Base-by-base conservation (phyloP, 2,888 invertebrate genomes). In the Homarus gammarus region DNA sequence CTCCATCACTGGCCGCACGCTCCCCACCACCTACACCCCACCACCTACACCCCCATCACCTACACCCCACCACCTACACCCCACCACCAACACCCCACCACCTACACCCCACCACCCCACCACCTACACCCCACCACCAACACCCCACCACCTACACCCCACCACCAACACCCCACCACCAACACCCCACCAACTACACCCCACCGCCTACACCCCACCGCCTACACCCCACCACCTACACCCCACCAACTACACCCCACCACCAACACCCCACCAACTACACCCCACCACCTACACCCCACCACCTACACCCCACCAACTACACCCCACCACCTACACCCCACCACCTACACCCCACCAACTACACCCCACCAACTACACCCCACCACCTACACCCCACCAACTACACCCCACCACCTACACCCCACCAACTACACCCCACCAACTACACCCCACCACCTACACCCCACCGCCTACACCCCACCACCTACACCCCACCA, bases 1-100 rank as follows among this genome's bases (percentile, higher is more conserved):
- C 77, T 77, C 77, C 49, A 77, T 77, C 77, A 77, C 22, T 36
- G 77, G 22, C 77, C 49, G 77, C 77, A 77, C 78, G 51, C 51
- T 78, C 56, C 51, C 78, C 78, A n/a, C 78, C 2, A 31, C 10
- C 51, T 78, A 15, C 56, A 18, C 51, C 27, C 78, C 12, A 1
- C 40, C 31, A 36, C 38, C 10, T 8, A 44, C 75, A 75, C 75
- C 75, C 75, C 38, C 75, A 18, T n/a, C 75, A 38, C 75, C 38
- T 36, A 38, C 27, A 18, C 77, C 10, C 44, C 10, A 5, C 2
- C 77, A 72, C 72, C 27, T 10, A 72, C 72, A 72, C 36, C 10
- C 72, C 12, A 15, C 27, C 33, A 72, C 33, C 8, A 5, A 31
- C 38, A 38, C n/a, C n/a, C 44, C 5, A 12, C 3, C 31, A 38